These are phyloP conservation scores for Atlantisia rogersi DNA, from an alignment of 2,113 vertebrate genomes.

Conservation along the genomic window DNA sequence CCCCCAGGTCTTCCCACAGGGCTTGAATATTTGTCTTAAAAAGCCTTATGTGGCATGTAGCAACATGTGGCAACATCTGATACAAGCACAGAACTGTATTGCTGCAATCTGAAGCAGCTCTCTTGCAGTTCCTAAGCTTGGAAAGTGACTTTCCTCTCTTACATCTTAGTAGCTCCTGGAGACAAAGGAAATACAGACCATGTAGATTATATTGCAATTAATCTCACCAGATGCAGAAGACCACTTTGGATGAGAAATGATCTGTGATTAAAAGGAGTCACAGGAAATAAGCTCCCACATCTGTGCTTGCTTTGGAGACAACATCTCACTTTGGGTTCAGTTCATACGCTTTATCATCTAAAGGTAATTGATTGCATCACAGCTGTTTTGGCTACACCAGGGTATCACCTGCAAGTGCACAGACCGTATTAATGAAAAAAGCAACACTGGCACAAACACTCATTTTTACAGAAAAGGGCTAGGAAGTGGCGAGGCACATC, in stretches of 20 bases:
- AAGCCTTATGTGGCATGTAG: neutral
- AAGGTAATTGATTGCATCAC: neutral
- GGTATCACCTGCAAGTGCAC: neutral
- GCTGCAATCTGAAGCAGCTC: neutral
- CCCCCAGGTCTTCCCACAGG: neutral
- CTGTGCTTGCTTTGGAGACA: neutral
- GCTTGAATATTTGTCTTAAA: neutral
- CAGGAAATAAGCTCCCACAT: neutral
- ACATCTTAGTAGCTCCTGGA: neutral
- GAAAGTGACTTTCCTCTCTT: neutral
- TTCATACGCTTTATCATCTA: neutral
- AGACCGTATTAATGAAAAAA: neutral
- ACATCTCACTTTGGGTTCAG: neutral
- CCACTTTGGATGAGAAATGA: neutral
- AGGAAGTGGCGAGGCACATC: neutral
- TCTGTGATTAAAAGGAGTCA: neutral
- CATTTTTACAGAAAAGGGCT: neutral
- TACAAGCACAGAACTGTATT: neutral
- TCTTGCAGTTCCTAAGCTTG: neutral
- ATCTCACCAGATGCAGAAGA: neutral
- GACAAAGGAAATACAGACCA: neutral
- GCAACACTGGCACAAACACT: fast-evolving
- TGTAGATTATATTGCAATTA: neutral
- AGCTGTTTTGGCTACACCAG: neutral
- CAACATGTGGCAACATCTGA: neutral